Evolutionary conservation across 2,113 vertebrate species (phyloP).

Genomic region (Pseudopodoces humilis): DNA sequence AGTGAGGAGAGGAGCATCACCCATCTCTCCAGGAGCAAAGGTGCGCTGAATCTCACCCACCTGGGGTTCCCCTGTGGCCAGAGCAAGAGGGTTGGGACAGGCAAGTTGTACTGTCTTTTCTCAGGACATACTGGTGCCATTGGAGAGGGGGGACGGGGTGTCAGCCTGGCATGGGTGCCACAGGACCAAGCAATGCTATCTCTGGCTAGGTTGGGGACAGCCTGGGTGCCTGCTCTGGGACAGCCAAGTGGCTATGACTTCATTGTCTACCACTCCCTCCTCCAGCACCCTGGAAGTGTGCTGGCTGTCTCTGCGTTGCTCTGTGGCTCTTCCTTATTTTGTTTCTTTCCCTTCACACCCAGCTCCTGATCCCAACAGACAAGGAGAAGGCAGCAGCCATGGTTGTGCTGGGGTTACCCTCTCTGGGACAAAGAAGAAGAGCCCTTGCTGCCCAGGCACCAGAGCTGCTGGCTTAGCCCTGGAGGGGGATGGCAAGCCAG

Average conservation of each 20-base stretch:
- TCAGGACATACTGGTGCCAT: rapidly evolving
- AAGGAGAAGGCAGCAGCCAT: background rate
- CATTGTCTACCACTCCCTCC: rapidly evolving
- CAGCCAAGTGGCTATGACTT: background rate
- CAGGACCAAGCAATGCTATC: background rate
- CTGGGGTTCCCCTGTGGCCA: rapidly evolving
- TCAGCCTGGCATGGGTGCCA: background rate
- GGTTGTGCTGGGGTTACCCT: background rate
- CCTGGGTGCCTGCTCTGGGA: background rate
- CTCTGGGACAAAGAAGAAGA: background rate
- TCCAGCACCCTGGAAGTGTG: background rate
- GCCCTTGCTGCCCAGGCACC: background rate
- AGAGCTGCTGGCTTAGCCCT: constrained; percentile 9
- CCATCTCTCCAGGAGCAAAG: background rate
- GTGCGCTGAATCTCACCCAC: background rate
- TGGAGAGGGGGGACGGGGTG: background rate
- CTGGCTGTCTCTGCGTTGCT: background rate
- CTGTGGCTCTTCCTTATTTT: background rate
- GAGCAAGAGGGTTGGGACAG: background rate
- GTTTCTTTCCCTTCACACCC: background rate
- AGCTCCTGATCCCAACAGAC: background rate
- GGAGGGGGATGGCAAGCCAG: constrained; percentile 38
- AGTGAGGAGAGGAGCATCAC: background rate
- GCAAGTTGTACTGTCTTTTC: background rate
- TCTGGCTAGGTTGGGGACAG: background rate